These are phyloP conservation scores for Hyposoter dolosus DNA, from an alignment of 2,888 invertebrate genomes.

Conservation along the genomic window DNA sequence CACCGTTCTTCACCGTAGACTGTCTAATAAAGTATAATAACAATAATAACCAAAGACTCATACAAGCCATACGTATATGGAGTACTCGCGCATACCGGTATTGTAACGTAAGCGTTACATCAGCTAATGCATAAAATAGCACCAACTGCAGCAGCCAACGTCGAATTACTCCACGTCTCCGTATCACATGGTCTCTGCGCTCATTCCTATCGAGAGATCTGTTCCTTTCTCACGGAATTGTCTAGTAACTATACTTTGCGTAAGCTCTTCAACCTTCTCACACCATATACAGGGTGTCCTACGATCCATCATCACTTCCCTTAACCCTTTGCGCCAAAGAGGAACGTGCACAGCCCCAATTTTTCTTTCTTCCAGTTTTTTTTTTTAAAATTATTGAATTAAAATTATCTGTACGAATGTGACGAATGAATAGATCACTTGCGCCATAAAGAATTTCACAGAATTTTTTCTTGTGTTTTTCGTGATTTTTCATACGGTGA, in stretches of 20 bases:
- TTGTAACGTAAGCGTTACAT: constrained; percentile 63
- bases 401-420: no score
- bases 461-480: no score
- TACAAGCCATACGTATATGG: not conserved
- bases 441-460: no score
- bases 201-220: constrained; percentile 43
- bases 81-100: constrained; percentile 46
- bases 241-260: constrained; percentile 25
- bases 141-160: constrained; percentile 43
- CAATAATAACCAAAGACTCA: constrained; percentile 6
- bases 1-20: not conserved
- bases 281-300: not conserved
- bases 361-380: no score
- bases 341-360: no score
- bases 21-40: constrained; percentile 30
- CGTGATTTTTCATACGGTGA: no score
- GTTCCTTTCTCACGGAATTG: constrained; percentile 65
- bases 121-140: constrained; percentile 26
- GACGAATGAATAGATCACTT: no score
- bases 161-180: constrained; percentile 59
- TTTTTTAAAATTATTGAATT: no score
- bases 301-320: not conserved
- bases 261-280: not conserved
- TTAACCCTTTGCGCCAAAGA: not conserved
- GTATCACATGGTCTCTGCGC: constrained; percentile 48